These are phyloP conservation scores for Synergus gifuensis DNA, from an alignment of 2,888 invertebrate species.

Conservation along the genomic window DNA sequence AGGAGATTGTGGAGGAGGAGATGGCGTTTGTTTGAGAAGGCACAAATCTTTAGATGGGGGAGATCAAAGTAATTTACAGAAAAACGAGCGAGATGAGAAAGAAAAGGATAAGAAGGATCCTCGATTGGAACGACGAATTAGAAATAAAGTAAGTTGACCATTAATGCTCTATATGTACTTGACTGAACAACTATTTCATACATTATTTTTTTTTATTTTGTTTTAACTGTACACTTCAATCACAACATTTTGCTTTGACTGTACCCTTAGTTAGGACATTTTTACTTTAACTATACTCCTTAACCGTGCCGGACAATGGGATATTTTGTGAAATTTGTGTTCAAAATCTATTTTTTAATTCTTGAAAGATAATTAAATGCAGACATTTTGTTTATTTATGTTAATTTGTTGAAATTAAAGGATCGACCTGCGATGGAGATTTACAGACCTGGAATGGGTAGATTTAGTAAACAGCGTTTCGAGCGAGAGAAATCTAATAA, in stretches of 20 bases:
- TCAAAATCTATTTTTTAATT: neutral
- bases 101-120: conserved; percentile 80
- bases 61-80: conserved; percentile 79
- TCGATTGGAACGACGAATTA: conserved; percentile 82
- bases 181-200: neutral
- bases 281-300: too few species aligned
- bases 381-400: neutral
- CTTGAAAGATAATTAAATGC: neutral
- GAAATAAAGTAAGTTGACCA: conserved; percentile 81
- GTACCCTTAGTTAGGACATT: too few species aligned
- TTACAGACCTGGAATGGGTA: conserved; percentile 94
- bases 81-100: conserved; percentile 80
- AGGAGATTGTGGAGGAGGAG: conserved; percentile 55
- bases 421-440: conserved; percentile 94
- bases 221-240: too few species aligned
- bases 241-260: too few species aligned
- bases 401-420: conserved; percentile 74
- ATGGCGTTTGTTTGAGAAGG: conserved; percentile 77
- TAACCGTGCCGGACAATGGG: too few species aligned
- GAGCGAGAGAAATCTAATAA: conserved; percentile 74
- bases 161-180: neutral
- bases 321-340: too few species aligned
- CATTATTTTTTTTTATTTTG: too few species aligned
- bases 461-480: conserved; percentile 84
- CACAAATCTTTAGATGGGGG: conserved; percentile 82